These are phyloP conservation scores for Spisula solida DNA, from an alignment of 2,888 invertebrate genomes.

Conservation along the genomic window DNA sequence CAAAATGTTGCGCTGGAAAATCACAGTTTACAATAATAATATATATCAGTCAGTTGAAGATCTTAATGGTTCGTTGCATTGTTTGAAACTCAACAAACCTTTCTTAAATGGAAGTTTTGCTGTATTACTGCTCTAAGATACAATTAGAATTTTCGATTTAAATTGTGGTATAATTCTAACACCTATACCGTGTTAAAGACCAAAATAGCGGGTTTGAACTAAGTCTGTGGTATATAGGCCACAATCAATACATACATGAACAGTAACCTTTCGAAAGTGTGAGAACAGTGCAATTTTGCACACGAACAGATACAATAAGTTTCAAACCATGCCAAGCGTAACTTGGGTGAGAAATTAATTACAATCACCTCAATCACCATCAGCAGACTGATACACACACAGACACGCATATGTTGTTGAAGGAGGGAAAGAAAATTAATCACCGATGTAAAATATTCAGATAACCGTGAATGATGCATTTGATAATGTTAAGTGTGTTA, in stretches of 20 bases:
- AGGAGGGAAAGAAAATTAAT: too few relatives aligned
- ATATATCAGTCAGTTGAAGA: neutral
- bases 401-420: neutral
- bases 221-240: neutral
- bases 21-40: neutral
- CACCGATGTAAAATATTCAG: too few relatives aligned
- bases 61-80: neutral
- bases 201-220: neutral
- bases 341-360: conserved; percentile 20
- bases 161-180: neutral
- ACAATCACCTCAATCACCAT: neutral
- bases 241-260: neutral
- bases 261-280: neutral
- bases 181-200: neutral
- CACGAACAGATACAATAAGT: neutral
- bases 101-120: neutral
- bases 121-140: neutral
- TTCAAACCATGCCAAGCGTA: neutral
- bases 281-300: neutral
- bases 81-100: neutral
- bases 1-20: too few relatives aligned
- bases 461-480: too few relatives aligned
- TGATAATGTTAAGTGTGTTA: too few relatives aligned
- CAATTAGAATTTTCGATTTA: neutral
- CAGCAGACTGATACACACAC: neutral